Percentiles rank a stretch among this genome's conserved stretches.
These are phyloP conservation scores for Rhinophrynus dorsalis DNA, from an alignment of 2,797 vertebrate genomes.

Conservation along the genomic window DNA sequence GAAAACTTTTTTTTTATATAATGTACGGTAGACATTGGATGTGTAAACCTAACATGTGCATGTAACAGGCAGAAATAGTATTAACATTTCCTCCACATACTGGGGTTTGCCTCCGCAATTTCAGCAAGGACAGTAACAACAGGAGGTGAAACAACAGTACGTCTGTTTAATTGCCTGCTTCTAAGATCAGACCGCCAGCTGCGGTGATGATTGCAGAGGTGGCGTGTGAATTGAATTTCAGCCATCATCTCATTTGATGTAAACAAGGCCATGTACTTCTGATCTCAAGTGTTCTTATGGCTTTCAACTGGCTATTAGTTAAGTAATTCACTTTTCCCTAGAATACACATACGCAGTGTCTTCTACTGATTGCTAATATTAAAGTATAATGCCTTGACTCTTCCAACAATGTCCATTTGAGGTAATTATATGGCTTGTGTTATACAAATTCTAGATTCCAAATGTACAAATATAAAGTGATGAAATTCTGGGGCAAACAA, in stretches of 20 bases:
- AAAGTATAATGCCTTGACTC: too few species aligned
- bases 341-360: too few species aligned
- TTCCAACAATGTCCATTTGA: too few species aligned
- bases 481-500: too few species aligned
- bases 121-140: constrained; percentile 21
- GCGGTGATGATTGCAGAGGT: constrained; percentile 59
- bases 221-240: constrained; percentile 38
- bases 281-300: background rate
- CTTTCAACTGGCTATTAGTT: background rate
- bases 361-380: too few species aligned
- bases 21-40: too few species aligned
- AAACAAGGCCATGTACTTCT: constrained; percentile 6
- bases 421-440: too few species aligned
- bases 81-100: background rate
- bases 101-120: constrained; percentile 12
- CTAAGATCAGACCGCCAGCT: constrained; percentile 63
- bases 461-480: too few species aligned
- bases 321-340: background rate
- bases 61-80: background rate
- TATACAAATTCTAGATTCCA: too few species aligned
- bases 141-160: constrained; percentile 11
- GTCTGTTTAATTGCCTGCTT: constrained; percentile 14
- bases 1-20: too few species aligned
- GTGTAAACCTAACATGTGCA: background rate
- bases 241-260: constrained; percentile 19